phyloP scores from a whole-genome alignment of 2,888 invertebrate species.

The Tetragonula carbonaria region DNA sequence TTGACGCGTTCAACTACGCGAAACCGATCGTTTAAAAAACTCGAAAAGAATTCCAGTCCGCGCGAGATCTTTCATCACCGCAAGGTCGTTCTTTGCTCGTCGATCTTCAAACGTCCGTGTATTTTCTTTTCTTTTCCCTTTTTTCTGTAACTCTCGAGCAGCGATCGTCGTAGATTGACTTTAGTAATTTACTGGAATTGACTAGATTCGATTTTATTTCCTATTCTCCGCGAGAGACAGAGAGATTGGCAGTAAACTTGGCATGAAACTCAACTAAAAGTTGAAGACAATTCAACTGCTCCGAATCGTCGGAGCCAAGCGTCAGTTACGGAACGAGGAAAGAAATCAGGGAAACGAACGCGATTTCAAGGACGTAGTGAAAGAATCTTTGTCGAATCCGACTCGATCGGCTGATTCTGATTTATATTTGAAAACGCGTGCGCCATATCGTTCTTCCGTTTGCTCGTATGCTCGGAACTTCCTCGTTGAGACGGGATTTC shows the following conservation, averaged over 20 bases:
- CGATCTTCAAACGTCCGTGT: neutral
- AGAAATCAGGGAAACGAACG: neutral
- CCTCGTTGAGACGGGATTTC: neutral
- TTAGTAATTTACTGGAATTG: no score
- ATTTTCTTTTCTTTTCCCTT: neutral
- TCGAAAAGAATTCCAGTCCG: neutral
- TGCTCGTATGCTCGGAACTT: neutral
- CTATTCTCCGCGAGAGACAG: no score
- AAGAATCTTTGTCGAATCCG: constrained; percentile 1
- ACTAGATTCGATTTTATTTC: no score
- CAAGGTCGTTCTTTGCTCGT: neutral
- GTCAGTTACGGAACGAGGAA: neutral
- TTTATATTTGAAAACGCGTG: constrained; percentile 25
- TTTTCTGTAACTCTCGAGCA: no score
- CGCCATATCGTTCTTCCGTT: neutral
- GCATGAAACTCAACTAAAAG: no score
- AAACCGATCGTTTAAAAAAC: neutral
- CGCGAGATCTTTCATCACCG: neutral
- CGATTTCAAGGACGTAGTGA: neutral
- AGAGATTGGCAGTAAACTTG: no score
- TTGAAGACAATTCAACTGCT: no score
- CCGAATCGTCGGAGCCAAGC: no score
- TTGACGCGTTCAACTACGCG: constrained; percentile 21
- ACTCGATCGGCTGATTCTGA: neutral
- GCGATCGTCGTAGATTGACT: no score